Evolutionary conservation across 1,140 invertebrate species (phyloP), one percentile per base, ranked within the genome.

Genomic region (Tetramorium alpestre): DNA sequence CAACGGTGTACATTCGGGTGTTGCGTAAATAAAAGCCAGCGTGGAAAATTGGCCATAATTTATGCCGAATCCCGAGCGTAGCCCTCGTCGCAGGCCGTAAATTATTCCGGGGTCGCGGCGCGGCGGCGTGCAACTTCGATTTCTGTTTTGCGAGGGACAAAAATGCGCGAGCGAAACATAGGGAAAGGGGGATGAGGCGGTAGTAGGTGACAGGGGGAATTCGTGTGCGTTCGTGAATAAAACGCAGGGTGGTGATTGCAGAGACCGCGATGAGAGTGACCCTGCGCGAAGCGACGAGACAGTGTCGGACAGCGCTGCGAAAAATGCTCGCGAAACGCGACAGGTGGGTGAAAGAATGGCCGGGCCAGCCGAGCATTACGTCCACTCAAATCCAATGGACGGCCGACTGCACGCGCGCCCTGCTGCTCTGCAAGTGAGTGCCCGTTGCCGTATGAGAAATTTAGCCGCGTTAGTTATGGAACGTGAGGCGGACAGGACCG

Each of bases 321-420:
- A 97, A 97, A 94, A 97, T 97, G 93, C 94, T 96, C 33, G 96
- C 95, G 78, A 96, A 97, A 93, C 95, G 97, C 88, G 97, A 98
- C 92, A 97, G 96, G 91, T 98, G 97, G 97, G 96, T 98, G 64
- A 96, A 97, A 89, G 96, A 97, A 51, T 97, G 96, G 96, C 97
- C 97, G 7, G 97, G 97, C 65, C 97, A 98, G 92, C 95, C 97
- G 22, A 97, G 97, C 69, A 97, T 98, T 88, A 97, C 97, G 58
- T 96, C 96, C 89, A 97, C 97, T 93, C 97, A 97, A 95, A 98
- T 98, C 89, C 97, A 97, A 94, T 98, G 97, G 97, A 98, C 97
- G 1, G 96, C 96, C n/a, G 97, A 98, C 92, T 97, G 97, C 92
- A 97, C 97, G 0, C 95, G 96, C 75, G 96, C 96, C 49, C 95